Evolutionary conservation across 2,797 vertebrate genomes (phyloP), one percentile per base, ranked within the genome.

Genomic region (Poecilia velifera): DNA sequence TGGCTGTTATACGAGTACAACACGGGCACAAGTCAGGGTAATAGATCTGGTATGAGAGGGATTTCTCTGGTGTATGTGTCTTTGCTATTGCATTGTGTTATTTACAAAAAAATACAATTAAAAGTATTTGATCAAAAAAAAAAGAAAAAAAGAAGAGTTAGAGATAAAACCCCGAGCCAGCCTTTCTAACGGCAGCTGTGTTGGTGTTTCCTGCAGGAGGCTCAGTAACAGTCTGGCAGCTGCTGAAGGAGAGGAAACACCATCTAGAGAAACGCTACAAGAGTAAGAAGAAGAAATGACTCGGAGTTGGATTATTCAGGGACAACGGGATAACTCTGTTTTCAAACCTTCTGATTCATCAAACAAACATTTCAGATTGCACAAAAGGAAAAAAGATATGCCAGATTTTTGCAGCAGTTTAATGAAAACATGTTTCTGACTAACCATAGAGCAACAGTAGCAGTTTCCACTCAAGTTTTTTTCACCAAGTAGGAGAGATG

Each of bases 221-320:
- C 1, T 73, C 81, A 6, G 66, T 95, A 0, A 92, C 93, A 0
- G 89, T 94, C 1, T 90, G 90, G 91, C 93, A 92, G 66, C 83
- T 95, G 78, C 80, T 96, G 79, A 87, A 89, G 78, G 94, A 96
- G 81, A 92, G 94, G 39, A 76, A 78, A 16, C 88, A 89, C 20
- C 89, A 84, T 1, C 83, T 95, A 77, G 89, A 91, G 0, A 93
- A 76, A 59, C 90, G 91, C 91, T 92, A 55, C 80, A 94, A 92
- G 78, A 95, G 91, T 87, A 88, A 73, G 51, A 96, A 95, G 79
- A 90, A 22, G 59, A 91, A 90, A 36, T 95, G 79, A 94, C 34
- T 7, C 0, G 4, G 25, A 41, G 53, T n/a, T 72, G 4, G 7
- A 39, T 46, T 68, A 36, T 28, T 22, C 14, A 2, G 6, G 36